phyloP scores from a whole-genome alignment of 2,113 vertebrate genomes.

The Uropsilus gracilis region DNA sequence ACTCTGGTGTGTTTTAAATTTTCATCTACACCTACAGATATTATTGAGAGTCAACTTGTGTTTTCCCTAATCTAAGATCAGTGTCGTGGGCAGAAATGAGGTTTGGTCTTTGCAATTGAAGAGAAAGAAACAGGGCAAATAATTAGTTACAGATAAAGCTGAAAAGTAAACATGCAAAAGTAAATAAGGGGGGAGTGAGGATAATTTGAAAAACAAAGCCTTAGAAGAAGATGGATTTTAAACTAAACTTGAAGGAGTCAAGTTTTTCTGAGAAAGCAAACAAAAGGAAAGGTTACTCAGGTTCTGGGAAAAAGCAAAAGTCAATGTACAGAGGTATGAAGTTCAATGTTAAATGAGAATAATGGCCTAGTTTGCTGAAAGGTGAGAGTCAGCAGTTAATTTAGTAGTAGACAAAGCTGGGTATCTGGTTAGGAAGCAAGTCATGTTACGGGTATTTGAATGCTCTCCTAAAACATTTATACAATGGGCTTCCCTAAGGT shows the following conservation, averaged over 20 bases:
- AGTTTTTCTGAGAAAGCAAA: conserved; percentile 13
- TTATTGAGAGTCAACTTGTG: neutral
- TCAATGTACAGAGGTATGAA: neutral
- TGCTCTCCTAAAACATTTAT: neutral
- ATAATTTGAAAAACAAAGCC: neutral
- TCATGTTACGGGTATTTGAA: neutral
- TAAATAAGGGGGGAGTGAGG: neutral
- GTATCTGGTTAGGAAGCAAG: neutral
- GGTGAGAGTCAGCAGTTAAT: neutral
- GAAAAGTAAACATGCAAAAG: neutral
- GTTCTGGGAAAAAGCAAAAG: neutral
- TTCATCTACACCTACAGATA: neutral
- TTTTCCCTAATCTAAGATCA: neutral
- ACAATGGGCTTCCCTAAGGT: neutral
- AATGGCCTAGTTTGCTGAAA: neutral
- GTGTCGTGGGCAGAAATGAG: neutral
- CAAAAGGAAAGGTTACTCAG: neutral
- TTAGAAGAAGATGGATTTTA: neutral
- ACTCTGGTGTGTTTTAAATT: neutral
- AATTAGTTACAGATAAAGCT: neutral
- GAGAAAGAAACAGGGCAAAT: neutral
- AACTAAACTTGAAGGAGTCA: neutral
- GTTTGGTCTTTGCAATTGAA: neutral
- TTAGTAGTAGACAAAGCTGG: neutral
- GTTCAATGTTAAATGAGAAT: neutral